Base-by-base conservation (phyloP, 2,113 vertebrate species). In the Odontophorus gujanensis region DNA sequence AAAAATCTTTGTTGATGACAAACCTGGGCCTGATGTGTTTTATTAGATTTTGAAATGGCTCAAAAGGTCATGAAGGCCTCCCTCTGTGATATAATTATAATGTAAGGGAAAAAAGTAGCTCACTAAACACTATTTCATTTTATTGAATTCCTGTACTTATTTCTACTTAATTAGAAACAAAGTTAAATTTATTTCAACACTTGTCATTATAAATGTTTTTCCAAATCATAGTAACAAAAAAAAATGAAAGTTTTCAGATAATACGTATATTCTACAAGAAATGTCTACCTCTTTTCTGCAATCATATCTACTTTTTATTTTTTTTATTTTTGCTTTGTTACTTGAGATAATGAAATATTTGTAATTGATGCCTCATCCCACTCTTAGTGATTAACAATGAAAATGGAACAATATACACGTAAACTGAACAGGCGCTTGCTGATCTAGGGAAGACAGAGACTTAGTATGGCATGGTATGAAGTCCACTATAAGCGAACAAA, bases 1-100 rank as follows among this genome's bases (percentile, higher is more conserved):
- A 85, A 78, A 95, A 95, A 90, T 84, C 82, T 94, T 63, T 74
- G 66, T 42, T 88, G 94, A 50, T 96, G 86, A 94, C 81, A 93
- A 77, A 77, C 6, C 40, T 28, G 55, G 61, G 40, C 73, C 19
- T 93, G 62, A 45, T 86, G 38, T 72, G 91, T 47, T 74, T 92
- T 85, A 58, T 95, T 92, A 90, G 77, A 84, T 76, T 87, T 26
- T 79, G 47, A 92, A 81, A 89, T 78, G 48, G 32, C 45, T 96
- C 48, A 87, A 93, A 95, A 96, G 76, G 68, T 95, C 90, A 78
- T 63, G 76, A 75, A 95, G 62, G 6, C 78, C 16, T 77, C 28
- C 88, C 91, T 79, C 62, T 74, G 59, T 55, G 89, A 89, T 15
- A 53, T 77, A 45, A 87, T 87, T 69, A 76, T 13, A 62, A 38